Percentiles rank a stretch among this genome's conserved stretches.
Evolutionary conservation across 2,113 vertebrate species (phyloP).

Genomic region (Sceloporus tristichus): DNA sequence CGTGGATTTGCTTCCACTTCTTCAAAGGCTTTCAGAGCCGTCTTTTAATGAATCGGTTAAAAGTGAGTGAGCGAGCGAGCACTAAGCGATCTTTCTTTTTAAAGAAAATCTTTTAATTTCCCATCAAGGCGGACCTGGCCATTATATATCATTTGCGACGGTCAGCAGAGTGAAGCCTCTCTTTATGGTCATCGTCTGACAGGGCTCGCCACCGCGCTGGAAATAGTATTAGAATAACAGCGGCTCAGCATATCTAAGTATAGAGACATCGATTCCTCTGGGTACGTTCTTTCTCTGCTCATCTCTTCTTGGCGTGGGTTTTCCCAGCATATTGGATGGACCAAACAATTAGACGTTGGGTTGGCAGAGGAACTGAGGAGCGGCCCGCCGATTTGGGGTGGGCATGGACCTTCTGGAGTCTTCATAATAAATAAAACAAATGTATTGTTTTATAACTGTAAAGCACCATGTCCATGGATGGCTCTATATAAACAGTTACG

Average conservation of each 20-base stretch:
- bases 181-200: neutral
- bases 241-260: slow-evolving; percentile 21
- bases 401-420: too few relatives aligned
- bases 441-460: too few relatives aligned
- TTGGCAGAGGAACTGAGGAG: neutral
- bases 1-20: too few relatives aligned
- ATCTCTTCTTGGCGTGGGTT: neutral
- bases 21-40: too few relatives aligned
- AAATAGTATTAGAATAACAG: slow-evolving; percentile 19
- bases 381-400: neutral
- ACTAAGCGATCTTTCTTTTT: neutral
- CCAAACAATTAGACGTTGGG: neutral
- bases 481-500: too few relatives aligned
- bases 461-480: too few relatives aligned
- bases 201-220: neutral
- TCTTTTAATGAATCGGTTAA: neutral
- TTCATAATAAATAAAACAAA: too few relatives aligned
- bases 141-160: neutral
- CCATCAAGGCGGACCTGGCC: neutral
- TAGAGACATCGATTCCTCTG: slow-evolving; percentile 14
- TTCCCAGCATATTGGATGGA: neutral
- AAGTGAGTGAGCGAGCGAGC: neutral
- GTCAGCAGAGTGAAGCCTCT: neutral
- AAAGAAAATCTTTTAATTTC: slow-evolving; percentile 8
- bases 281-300: too few relatives aligned